Percentiles rank a stretch among this genome's conserved stretches.
phyloP scores from a whole-genome alignment of 1,140 invertebrate species.

The Pachypeltis micranthus region DNA sequence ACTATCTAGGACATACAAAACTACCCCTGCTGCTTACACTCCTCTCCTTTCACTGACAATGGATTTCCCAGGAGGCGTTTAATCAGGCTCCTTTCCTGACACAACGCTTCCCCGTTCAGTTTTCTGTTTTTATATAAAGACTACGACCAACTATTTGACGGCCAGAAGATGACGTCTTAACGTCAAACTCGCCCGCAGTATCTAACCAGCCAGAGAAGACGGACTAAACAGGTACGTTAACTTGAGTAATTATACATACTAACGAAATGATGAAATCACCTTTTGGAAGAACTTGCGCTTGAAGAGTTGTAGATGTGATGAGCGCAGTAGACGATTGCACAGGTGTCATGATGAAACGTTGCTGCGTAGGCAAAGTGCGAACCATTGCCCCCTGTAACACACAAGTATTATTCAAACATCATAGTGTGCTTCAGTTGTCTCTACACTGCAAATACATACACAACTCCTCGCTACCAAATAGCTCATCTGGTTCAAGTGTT shows the following conservation, averaged over 20 bases:
- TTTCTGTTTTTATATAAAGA: not conserved
- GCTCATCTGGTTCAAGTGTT: not conserved
- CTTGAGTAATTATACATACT: not conserved
- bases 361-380: constrained; percentile 11
- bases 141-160: not conserved
- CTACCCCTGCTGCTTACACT: too few relatives aligned
- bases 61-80: too few relatives aligned
- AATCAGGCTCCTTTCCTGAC: not conserved
- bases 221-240: not conserved
- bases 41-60: too few relatives aligned
- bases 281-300: constrained; percentile 20
- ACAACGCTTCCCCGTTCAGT: not conserved
- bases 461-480: not conserved
- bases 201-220: too few relatives aligned
- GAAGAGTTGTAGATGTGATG: constrained; percentile 15
- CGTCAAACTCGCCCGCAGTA: too few relatives aligned
- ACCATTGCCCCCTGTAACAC: constrained; percentile 14
- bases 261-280: not conserved
- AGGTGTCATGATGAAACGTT: constrained; percentile 15
- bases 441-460: not conserved
- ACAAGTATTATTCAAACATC: not conserved
- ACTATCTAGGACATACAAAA: too few relatives aligned
- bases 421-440: not conserved
- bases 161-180: not conserved
- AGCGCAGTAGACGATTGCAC: constrained; percentile 10